Evolutionary conservation across 2,113 vertebrate genomes (phyloP).

Genomic region (Calypte anna): DNA sequence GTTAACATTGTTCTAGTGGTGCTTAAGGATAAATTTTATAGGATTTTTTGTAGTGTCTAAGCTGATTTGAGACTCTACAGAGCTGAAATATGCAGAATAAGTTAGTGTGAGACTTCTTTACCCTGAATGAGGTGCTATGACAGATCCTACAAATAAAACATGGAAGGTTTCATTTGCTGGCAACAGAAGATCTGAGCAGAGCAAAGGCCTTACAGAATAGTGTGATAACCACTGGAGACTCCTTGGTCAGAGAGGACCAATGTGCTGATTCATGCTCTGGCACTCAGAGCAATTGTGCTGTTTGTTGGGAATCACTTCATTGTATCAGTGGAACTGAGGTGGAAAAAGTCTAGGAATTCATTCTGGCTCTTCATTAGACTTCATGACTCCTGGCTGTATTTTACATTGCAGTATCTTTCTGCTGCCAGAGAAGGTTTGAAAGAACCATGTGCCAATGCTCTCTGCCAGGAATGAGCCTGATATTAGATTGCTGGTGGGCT

Average conservation of each 20-base stretch:
- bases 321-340: constrained; percentile 49
- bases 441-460: neutral
- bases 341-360: constrained; percentile 44
- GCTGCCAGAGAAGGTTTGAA: constrained; percentile 45
- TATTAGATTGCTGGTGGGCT: constrained; percentile 27
- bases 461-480: constrained; percentile 36
- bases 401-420: constrained; percentile 18
- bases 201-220: constrained; percentile 34
- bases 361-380: constrained; percentile 65
- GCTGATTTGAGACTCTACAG: neutral
- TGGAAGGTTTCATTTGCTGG: constrained; percentile 21
- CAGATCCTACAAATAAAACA: constrained; percentile 34
- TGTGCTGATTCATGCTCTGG: constrained; percentile 63
- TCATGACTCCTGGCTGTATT: constrained; percentile 44
- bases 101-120: neutral
- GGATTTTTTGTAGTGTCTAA: neutral
- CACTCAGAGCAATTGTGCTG: neutral
- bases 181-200: neutral
- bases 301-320: constrained; percentile 63
- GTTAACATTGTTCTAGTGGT: neutral
- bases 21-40: neutral
- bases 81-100: constrained; percentile 11
- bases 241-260: neutral
- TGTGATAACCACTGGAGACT: constrained; percentile 5
- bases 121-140: constrained; percentile 60